Base-by-base conservation (phyloP, 2,113 vertebrate species). In the Benitochromis conjunctus region DNA sequence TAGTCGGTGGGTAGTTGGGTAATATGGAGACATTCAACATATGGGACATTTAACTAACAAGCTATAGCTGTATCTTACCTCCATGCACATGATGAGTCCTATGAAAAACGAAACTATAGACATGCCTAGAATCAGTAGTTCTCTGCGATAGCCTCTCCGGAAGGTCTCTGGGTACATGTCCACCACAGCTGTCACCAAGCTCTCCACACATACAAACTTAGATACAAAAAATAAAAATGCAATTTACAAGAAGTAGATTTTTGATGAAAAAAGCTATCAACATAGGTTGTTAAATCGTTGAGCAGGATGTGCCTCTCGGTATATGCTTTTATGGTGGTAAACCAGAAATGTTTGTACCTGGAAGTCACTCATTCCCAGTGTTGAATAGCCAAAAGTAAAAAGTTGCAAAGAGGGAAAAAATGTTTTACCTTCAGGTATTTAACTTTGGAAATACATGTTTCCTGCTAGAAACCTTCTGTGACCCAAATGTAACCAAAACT, bases 91-190 rank as follows among this genome's bases (percentile, higher is more conserved):
- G 79, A 99, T 96, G 9, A 99, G 97, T 87, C 99, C 99, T 7
- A 99, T 93, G 78, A 99, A 92, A 91, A 97, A 99, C 4, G 98
- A 99, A 5, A 96, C 92, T 5, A 99, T 2, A 1, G 98, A 99
- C 95, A 99, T 96, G 81, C 97, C 97, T 0, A 99, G 94, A 89
- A 99, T 99, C 87, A 99, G 96, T 85, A 98, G 94, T 90, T 99
- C 98, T 90, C 99, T 96, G 86, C 99, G 95, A 90, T 98, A 98
- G 80, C 99, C 99, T 93, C 97, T 97, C 83, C 98, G 97, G 95
- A 99, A 99, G 78, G 97, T 96, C 84, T 98, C 97, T 79, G 99
- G 99, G 91, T 99, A 99, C 98, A 99, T 98, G 92, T 99, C 99
- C 90, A 99, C 97, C 82, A 99, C 97, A 0, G 99, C 98, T 0